Conservation (phyloP, 2,888 invertebrate species). For the Zootermopsis nevadensis region DNA sequence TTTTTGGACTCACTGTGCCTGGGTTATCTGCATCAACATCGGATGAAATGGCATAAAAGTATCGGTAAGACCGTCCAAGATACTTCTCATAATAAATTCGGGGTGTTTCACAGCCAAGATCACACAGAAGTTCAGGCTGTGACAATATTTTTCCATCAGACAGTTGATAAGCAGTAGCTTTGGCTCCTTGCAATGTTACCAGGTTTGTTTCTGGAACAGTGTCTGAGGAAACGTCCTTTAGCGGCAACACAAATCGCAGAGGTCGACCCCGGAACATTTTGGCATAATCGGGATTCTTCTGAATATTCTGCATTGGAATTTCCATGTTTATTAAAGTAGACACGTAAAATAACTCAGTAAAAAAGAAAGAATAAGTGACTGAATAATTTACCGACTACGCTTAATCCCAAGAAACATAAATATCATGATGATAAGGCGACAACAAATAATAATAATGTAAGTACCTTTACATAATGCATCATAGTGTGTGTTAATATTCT, state of each 20-base stretch:
- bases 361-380: too few species aligned
- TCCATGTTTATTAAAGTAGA: not conserved
- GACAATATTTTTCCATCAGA: slow-evolving; percentile 67
- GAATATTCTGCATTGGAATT: slow-evolving; percentile 61
- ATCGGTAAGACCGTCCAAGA: slow-evolving; percentile 77
- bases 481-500: too few species aligned
- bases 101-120: slow-evolving; percentile 89
- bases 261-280: slow-evolving; percentile 83
- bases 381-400: too few species aligned
- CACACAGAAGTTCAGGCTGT: slow-evolving; percentile 73
- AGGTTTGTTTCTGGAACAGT: slow-evolving; percentile 61
- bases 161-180: slow-evolving; percentile 66
- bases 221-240: slow-evolving; percentile 61
- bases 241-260: slow-evolving; percentile 78
- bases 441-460: too few species aligned
- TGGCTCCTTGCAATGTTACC: slow-evolving; percentile 62
- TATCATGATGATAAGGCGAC: too few species aligned
- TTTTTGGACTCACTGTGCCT: slow-evolving; percentile 70
- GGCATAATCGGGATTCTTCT: slow-evolving; percentile 84
- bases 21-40: slow-evolving; percentile 82
- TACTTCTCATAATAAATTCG: slow-evolving; percentile 79
- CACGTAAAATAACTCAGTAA: too few species aligned
- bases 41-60: slow-evolving; percentile 90
- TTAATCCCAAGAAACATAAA: too few species aligned
- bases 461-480: too few species aligned